phyloP scores from a whole-genome alignment of 2,888 invertebrate genomes.

The Caenorhabditis angaria region DNA sequence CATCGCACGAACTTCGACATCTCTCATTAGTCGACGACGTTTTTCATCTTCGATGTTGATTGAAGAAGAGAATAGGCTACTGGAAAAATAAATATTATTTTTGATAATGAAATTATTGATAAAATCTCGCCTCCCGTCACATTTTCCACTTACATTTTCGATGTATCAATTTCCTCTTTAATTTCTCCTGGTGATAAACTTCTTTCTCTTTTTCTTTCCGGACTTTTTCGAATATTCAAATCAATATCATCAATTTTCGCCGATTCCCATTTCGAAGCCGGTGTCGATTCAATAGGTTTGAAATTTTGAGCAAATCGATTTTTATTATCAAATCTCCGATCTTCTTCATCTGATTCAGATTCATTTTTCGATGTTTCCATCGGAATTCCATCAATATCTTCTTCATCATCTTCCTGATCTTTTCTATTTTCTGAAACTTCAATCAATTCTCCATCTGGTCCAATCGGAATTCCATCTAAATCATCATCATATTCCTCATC shows the following conservation, averaged over 20 bases:
- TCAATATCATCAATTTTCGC: slow-evolving; percentile 28
- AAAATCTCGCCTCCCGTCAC: background rate
- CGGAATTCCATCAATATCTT: slow-evolving; percentile 55
- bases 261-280: slow-evolving; percentile 31
- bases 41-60: slow-evolving; percentile 17
- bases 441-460: slow-evolving; percentile 3
- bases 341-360: background rate
- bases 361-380: slow-evolving; percentile 5
- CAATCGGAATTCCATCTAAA: slow-evolving; percentile 48
- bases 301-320: background rate
- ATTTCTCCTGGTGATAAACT: slow-evolving; percentile 16
- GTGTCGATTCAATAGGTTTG: slow-evolving; percentile 10
- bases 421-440: background rate
- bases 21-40: slow-evolving; percentile 27
- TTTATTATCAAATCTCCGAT: background rate
- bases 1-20: slow-evolving; percentile 63
- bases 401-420: slow-evolving; percentile 29
- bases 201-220: background rate
- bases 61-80: background rate
- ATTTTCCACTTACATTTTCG: slow-evolving; percentile 4
- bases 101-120: background rate
- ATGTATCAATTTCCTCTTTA: background rate
- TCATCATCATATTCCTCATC: slow-evolving; percentile 32
- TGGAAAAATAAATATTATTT: slow-evolving; percentile 7
- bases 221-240: background rate